Percentiles rank a stretch among this genome's conserved stretches.
Conservation (phyloP, 1,140 invertebrate genomes). For the Drosophila ananassae region DNA sequence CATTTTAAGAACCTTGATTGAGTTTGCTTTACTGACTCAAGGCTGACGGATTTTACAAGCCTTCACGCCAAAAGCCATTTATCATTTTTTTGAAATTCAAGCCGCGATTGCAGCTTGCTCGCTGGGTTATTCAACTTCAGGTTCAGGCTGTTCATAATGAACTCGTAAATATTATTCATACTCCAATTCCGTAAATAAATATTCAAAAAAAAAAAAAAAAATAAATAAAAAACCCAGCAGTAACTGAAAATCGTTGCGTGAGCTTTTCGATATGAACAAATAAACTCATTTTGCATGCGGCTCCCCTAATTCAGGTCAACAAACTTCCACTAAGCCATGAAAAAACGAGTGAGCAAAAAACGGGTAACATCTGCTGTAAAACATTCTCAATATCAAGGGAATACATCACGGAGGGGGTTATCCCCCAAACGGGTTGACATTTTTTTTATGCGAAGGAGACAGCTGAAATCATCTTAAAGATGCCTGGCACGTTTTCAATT, state of each 20-base stretch:
- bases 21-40: constrained; percentile 31
- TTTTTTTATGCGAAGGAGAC: constrained; percentile 41
- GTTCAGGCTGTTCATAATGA: constrained; percentile 33
- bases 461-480: constrained; percentile 54
- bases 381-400: constrained; percentile 36
- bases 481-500: constrained; percentile 77
- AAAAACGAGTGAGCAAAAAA: background rate
- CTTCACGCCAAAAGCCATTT: constrained; percentile 17
- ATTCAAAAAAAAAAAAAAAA: constrained; percentile 12
- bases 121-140: constrained; percentile 43
- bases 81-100: constrained; percentile 27
- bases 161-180: constrained; percentile 52
- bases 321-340: constrained; percentile 29
- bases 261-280: constrained; percentile 34
- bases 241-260: constrained; percentile 24
- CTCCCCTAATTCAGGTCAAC: constrained; percentile 47
- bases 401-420: constrained; percentile 15
- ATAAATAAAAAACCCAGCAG: constrained; percentile 12
- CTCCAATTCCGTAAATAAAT: constrained; percentile 54
- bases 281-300: constrained; percentile 39
- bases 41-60: constrained; percentile 17
- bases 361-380: constrained; percentile 41
- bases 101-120: constrained; percentile 27
- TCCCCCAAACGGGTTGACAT: constrained; percentile 38
- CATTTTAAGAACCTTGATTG: constrained; percentile 43